Evolutionary conservation across 2,888 invertebrate species (phyloP).

Genomic region (Acanthosoma haemorrhoidale): DNA sequence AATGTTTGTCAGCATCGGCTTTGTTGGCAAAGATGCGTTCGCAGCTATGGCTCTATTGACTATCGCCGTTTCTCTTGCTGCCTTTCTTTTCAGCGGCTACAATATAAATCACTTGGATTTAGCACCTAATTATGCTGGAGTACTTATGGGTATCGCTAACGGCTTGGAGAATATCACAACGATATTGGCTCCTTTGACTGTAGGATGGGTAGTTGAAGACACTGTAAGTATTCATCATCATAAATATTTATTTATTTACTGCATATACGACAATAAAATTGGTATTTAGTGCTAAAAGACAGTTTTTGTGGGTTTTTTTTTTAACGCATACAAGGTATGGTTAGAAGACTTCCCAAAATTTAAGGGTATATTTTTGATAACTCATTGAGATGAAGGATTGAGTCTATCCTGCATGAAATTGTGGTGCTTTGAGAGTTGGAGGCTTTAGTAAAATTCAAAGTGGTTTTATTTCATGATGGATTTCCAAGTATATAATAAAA

Average conservation of each 20-base stretch:
- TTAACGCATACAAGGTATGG: neutral
- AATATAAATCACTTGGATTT: slow-evolving; percentile 52
- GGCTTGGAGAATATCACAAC: slow-evolving; percentile 48
- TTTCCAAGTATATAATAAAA: no score
- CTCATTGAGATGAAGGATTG: no score
- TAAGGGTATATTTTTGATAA: no score
- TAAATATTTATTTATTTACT: no score
- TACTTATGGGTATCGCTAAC: slow-evolving; percentile 51
- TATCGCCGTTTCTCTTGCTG: slow-evolving; percentile 42
- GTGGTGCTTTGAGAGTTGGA: no score
- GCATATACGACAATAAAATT: neutral
- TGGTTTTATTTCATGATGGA: no score
- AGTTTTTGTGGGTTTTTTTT: neutral
- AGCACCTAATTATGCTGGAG: slow-evolving; percentile 51
- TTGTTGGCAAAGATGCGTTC: slow-evolving; percentile 38
- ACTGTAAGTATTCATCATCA: slow-evolving; percentile 41
- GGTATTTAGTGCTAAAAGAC: neutral
- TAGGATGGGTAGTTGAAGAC: slow-evolving; percentile 45
- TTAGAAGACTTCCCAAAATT: no score
- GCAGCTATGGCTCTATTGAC: slow-evolving; percentile 38
- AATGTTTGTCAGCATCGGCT: slow-evolving; percentile 47
- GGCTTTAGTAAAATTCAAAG: no score
- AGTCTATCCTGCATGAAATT: no score
- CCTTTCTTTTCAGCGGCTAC: slow-evolving; percentile 46
- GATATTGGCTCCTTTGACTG: slow-evolving; percentile 48